Percentiles rank a stretch among this genome's conserved stretches.
phyloP scores from a whole-genome alignment of 2,888 invertebrate genomes.

The Lepeophtheirus nordmannii region DNA sequence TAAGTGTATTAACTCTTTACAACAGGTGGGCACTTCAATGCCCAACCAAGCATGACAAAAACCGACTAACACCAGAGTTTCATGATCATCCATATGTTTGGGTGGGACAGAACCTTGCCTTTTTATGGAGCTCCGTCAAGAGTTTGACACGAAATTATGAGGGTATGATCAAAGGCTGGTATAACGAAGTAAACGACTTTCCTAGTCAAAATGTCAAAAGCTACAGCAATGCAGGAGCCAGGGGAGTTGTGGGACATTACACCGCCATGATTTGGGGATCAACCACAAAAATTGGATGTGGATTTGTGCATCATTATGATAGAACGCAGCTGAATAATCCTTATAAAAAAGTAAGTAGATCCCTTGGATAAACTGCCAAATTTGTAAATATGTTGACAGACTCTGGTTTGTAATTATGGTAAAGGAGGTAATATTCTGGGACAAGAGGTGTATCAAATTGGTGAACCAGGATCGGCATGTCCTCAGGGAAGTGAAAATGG shows the following conservation, averaged over 20 bases:
- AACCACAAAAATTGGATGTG: conserved; percentile 3
- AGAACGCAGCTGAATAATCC: not conserved
- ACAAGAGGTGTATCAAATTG: not conserved
- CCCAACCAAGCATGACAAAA: not conserved
- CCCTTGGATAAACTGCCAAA: too few relatives aligned
- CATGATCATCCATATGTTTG: not conserved
- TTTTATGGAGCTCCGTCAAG: not conserved
- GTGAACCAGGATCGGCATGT: not conserved
- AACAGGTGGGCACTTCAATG: conserved; percentile 10
- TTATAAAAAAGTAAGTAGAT: not conserved
- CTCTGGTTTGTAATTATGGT: conserved; percentile 9
- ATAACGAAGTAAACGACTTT: not conserved
- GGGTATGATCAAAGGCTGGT: not conserved
- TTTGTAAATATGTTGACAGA: not conserved
- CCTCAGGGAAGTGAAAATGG: not conserved
- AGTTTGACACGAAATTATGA: not conserved
- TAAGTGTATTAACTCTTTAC: too few relatives aligned
- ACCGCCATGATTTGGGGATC: conserved; percentile 4
- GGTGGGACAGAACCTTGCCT: conserved; percentile 11
- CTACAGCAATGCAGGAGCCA: not conserved
- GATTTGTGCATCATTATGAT: conserved; percentile 1
- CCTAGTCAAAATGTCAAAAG: not conserved
- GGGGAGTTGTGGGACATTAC: conserved; percentile 6
- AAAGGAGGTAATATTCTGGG: not conserved
- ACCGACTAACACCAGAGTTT: not conserved